phyloP scores from a whole-genome alignment of 2,797 vertebrate genomes.

The Sebastes jordani region DNA sequence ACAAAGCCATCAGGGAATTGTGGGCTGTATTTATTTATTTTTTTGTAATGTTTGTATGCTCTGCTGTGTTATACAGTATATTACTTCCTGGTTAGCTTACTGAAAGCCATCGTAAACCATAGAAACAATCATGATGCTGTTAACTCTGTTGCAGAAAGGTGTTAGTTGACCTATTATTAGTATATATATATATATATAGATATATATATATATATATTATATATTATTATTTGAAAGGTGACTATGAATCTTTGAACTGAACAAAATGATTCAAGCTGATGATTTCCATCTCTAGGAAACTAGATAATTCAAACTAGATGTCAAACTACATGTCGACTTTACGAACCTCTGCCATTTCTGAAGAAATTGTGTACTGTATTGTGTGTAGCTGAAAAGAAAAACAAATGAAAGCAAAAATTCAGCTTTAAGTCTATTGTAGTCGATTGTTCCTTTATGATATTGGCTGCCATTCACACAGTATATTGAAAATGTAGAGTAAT shows the following conservation, averaged over 20 bases:
- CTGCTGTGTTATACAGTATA: no score
- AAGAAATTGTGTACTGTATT: not conserved
- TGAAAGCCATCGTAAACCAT: no score
- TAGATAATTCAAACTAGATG: not conserved
- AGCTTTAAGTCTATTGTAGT: not conserved
- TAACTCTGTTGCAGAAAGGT: no score
- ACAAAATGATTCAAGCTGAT: not conserved
- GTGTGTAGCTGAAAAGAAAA: not conserved
- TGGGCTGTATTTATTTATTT: no score
- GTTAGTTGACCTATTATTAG: no score
- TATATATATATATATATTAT: no score
- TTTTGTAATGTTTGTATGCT: no score
- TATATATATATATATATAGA: no score
- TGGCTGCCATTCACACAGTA: conserved; percentile 7
- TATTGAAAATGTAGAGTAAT: not conserved
- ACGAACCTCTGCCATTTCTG: not conserved
- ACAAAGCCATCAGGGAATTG: no score
- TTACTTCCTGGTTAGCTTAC: no score
- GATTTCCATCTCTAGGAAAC: not conserved
- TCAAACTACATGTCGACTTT: not conserved
- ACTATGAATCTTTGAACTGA: not conserved
- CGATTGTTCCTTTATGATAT: not conserved
- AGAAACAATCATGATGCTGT: no score
- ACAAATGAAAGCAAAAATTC: not conserved
- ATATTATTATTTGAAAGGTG: not conserved